Base-by-base conservation (phyloP, 2,888 invertebrate species). In the Monochamus alternatus region DNA sequence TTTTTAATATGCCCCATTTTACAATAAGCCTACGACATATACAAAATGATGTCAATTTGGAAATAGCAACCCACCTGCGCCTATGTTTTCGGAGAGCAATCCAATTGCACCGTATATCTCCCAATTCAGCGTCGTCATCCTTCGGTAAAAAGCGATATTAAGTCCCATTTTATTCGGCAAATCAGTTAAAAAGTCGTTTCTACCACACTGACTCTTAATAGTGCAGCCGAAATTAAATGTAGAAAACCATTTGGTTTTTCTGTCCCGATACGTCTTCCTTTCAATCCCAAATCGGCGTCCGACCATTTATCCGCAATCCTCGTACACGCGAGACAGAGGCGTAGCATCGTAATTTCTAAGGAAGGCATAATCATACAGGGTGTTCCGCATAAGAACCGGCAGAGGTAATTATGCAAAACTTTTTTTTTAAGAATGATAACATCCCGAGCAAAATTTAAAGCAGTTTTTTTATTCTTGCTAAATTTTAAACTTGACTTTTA, bases 171-270 rank as follows among this genome's bases (percentile, higher is more conserved):
- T 22, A 47, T 47, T 22, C 30, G 47, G 47, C 31, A 47, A 30
- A 64, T 47, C 64, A 47, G 64, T 47, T 44, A 64, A 44, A 64
- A 47, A 7, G 47, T 9, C 64, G 8, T 66, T 66, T 31, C 32
- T 38, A 31, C 66, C 31, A 55, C 32, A 38, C 10, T 51, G 31
- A 52, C 5, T 66, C 66, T 55, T 55, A 66, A 66, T 32, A 52
- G 30, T 68, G 58, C 12, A 68, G 31, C 58, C 43, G 58, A 68
- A 68, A 58, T 68, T 68, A 68, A 55, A 59, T 14, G 68, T 43
- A 58, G 68, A 58, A 14, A 68, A 59, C 68, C 68, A 68, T 58
- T 68, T 12, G 22, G 55, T 68, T 68, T 68, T 67, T 68, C 52
- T 47, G 47, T 60, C 60, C 60, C 47, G 60, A 69, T 69, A 69